phyloP scores from a whole-genome alignment of 2,797 vertebrate species.

The Potorous gilbertii region DNA sequence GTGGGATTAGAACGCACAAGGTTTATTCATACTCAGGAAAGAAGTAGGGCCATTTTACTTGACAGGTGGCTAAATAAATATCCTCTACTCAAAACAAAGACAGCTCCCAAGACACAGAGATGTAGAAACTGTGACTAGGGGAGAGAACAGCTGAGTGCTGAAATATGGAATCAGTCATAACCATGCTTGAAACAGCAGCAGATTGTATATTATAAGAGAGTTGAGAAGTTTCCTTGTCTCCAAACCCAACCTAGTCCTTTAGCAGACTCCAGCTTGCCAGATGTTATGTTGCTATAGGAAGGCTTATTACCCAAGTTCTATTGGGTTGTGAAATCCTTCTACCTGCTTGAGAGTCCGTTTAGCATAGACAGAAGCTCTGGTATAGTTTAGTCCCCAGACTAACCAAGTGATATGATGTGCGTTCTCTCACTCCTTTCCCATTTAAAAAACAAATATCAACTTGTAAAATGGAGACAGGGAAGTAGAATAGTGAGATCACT shows the following conservation, averaged over 20 bases:
- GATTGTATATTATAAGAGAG: not conserved
- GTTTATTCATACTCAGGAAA: not conserved
- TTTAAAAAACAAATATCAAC: not conserved
- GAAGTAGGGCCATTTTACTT: not conserved
- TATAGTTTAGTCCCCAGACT: not conserved
- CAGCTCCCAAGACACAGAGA: not conserved
- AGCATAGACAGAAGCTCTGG: not conserved
- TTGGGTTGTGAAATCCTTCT: not conserved
- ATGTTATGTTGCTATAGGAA: not conserved
- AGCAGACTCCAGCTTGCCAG: not conserved
- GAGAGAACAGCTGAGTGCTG: not conserved
- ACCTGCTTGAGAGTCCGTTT: not conserved
- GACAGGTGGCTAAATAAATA: not conserved
- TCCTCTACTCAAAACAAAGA: not conserved
- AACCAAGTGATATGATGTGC: not conserved
- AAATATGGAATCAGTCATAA: not conserved
- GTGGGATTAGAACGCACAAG: slow-evolving; percentile 4
- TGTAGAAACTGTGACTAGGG: not conserved
- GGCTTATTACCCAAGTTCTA: not conserved
- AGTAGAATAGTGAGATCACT: not conserved
- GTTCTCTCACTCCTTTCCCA: not conserved
- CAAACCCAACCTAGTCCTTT: not conserved
- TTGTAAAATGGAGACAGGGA: not conserved
- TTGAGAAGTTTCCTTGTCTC: not conserved
- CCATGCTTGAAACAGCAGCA: not conserved